These are phyloP conservation scores for Nannospalax galili DNA, from an alignment of 2,113 vertebrate species.

Conservation along the genomic window DNA sequence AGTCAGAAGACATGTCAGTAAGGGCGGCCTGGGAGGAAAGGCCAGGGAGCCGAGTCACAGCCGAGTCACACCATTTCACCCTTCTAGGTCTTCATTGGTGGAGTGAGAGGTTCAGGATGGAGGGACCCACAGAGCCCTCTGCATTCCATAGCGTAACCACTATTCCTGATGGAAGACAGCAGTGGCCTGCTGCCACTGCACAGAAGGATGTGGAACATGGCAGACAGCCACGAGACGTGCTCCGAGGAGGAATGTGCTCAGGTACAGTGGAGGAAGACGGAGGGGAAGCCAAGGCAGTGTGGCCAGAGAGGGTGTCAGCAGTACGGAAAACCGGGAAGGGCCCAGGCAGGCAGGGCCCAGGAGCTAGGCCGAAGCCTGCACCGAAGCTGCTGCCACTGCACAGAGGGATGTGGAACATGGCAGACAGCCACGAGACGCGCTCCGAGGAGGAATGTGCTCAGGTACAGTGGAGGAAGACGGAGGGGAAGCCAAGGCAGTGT, in stretches of 20 bases:
- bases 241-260: neutral
- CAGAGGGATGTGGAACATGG: neutral
- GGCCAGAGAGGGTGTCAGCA: neutral
- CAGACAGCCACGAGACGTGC: neutral
- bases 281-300: neutral
- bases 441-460: neutral
- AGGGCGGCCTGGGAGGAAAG: neutral
- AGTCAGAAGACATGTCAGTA: neutral
- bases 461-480: neutral
- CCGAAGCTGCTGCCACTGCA: neutral
- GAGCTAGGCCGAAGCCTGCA: neutral
- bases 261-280: neutral
- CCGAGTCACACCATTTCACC: neutral
- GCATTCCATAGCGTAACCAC: neutral
- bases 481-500: neutral
- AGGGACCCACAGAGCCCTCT: neutral
- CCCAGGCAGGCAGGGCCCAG: neutral
- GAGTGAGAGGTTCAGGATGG: neutral
- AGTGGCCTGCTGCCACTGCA: neutral
- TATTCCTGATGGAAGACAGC: neutral
- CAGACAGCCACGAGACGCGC: neutral
- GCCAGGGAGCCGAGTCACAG: neutral
- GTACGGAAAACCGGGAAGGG: rapidly evolving
- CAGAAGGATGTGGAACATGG: neutral
- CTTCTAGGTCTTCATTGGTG: neutral